Base-by-base conservation (phyloP, 2,797 vertebrate genomes). In the Triplophysa yarkandensis region DNA sequence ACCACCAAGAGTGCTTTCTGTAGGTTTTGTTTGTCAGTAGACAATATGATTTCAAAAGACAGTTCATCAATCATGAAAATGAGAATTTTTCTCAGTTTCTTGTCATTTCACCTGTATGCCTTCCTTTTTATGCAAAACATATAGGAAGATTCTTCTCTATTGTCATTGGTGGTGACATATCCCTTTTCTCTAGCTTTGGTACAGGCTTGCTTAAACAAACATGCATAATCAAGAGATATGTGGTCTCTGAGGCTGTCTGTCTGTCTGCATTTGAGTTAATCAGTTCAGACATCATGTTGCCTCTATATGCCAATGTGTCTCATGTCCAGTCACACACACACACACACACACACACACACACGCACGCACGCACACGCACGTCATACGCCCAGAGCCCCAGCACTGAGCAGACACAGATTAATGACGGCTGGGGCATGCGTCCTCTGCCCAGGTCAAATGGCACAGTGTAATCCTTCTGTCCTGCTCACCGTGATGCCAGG, bases 391-490 rank as follows among this genome's bases (percentile, higher is more conserved):
- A 17, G 10, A 17, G 39, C 67, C 55, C 54, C 25, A 66, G 54
- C 32, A 30, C 34, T 6, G 25, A 32, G 39, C 32, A 30, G 54
- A 17, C 48, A 25, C 17, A 75, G 72, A 44, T 68, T 80, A 61
- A 77, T 82, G 84, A 81, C 6, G 52, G 64, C 28, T 34, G 57
- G 48, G 68, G 50, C 27, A 27, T 30, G 25, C 28, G 32, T 57
- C 14, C 43, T 62, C 73, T 74, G 44, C 23, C 58, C 34, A 50
- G 64, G 64, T 79, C 60, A 72, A 67, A 54, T 62, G 62, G 10
- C 54, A 19, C 14, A 32, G 23, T 70, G 41, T 62, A 64, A 79
- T 77, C 77, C 52, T 70, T 55, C 64, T 52, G 43, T 75, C 58
- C 65, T 46, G 44, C 50, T 60, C 5, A 1, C 68, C 25, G 25